phyloP scores from a whole-genome alignment of 1,140 invertebrate species.

The Nymphalis io region DNA sequence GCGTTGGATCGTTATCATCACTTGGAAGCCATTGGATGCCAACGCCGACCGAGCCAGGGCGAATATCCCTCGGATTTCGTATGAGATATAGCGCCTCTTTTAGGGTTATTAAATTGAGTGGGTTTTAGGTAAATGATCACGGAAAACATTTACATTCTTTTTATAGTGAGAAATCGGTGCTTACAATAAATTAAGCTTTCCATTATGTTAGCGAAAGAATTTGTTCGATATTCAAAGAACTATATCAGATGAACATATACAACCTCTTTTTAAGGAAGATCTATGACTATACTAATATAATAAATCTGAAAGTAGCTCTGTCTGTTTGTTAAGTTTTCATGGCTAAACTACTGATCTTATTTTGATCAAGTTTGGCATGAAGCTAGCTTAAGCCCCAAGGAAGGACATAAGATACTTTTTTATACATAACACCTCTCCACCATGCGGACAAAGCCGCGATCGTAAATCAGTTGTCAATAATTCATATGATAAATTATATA shows the following conservation, averaged over 20 bases:
- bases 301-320: no score
- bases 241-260: conserved; percentile 48
- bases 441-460: no score
- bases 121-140: conserved; percentile 73
- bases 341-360: no score
- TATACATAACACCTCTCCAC: no score
- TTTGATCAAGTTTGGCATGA: no score
- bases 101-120: conserved; percentile 76
- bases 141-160: conserved; percentile 60
- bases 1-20: conserved; percentile 58
- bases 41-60: conserved; percentile 37
- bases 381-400: no score
- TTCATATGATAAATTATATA: no score
- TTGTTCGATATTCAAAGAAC: conserved; percentile 49
- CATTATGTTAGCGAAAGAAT: conserved; percentile 58
- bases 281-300: no score
- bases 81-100: conserved; percentile 69
- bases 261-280: no score
- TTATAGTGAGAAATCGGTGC: conserved; percentile 56
- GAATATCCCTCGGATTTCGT: conserved; percentile 72
- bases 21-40: conserved; percentile 56
- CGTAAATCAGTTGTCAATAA: no score
- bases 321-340: no score
- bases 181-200: conserved; percentile 70
- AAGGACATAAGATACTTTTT: no score